Base-by-base conservation (phyloP, 2,888 invertebrate species). In the Tachina lurida region DNA sequence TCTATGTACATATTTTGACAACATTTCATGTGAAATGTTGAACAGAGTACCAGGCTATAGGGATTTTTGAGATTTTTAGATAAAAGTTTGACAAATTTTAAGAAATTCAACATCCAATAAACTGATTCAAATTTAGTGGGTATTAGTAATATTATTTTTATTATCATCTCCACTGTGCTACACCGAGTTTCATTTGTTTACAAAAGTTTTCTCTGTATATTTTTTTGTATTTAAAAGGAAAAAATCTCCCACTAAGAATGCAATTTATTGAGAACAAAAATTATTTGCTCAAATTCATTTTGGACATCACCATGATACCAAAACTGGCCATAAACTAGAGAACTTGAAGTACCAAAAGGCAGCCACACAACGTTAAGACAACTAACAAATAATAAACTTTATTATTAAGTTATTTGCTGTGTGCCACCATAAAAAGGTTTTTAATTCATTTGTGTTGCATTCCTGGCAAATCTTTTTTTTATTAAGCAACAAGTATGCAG, bases 361-460 rank as follows among this genome's bases (percentile, higher is more conserved):
- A 31, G 19, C 62, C 41, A 7, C 9, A 52, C 52, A 19, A 60
- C 56, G 60, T n/a, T 10, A n/a, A 47, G 39, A 39, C 62, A 62
- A 60, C 8, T 58, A 43, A 65, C 49, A 80, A 73, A 73, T 75
- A 75, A 62, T 68, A 75, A 83, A 86, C 71, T 85, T 78, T 81
- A 82, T 83, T 82, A 79, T 83, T 70, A 86, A 86, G 86, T 76
- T 75, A 86, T 86, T 83, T 86, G 75, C 49, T 76, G 65, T 73
- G 54, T 79, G 79, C 79, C 73, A 83, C 83, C 86, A 86, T 86
- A 86, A 86, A 86, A 62, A 83, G 71, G 31, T 68, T 41, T 86
- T 79, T 83, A 83, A 83, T 83, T 86, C 79, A 82, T 86, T 71
- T 86, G 73, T 76, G 54, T 68, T 86, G 76, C 86, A 86, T 83